Conservation (phyloP, 2,888 invertebrate species). For the Phaedon cochleariae region DNA sequence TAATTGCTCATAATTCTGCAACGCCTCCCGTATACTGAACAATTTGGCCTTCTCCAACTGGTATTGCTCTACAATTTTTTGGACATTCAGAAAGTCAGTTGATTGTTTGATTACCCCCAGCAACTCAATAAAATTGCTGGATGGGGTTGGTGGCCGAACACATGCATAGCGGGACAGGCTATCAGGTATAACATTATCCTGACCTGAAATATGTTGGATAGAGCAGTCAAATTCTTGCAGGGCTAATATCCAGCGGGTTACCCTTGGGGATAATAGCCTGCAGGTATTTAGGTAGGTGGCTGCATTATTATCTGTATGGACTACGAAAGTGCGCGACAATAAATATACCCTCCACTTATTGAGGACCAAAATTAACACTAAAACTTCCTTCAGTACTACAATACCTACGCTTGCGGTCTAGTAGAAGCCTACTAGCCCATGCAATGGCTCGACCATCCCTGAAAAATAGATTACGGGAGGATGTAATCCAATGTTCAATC, state of each 20-base stretch:
- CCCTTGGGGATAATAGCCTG: slow-evolving; percentile 37
- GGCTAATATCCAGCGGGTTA: slow-evolving; percentile 45
- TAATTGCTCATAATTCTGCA: neutral
- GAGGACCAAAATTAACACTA: slow-evolving; percentile 39
- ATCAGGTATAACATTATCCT: neutral
- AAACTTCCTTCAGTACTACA: slow-evolving; percentile 34
- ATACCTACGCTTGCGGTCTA: neutral
- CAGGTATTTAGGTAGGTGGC: slow-evolving; percentile 45
- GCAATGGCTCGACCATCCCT: neutral
- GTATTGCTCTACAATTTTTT: neutral
- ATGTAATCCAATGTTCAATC: too few species aligned
- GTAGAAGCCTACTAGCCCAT: neutral
- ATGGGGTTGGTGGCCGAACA: neutral
- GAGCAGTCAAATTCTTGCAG: too few species aligned
- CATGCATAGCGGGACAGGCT: neutral
- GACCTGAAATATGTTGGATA: slow-evolving; percentile 36
- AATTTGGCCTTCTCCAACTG: neutral
- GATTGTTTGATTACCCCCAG: neutral
- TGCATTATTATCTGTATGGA: slow-evolving; percentile 44
- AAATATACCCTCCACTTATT: slow-evolving; percentile 44
- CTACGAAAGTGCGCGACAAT: slow-evolving; percentile 30
- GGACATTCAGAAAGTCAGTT: neutral
- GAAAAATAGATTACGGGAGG: too few species aligned
- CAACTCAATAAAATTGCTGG: neutral
- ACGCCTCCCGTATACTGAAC: neutral